Base-by-base conservation (phyloP, 2,113 vertebrate species). In the Brachyistius frenatus region DNA sequence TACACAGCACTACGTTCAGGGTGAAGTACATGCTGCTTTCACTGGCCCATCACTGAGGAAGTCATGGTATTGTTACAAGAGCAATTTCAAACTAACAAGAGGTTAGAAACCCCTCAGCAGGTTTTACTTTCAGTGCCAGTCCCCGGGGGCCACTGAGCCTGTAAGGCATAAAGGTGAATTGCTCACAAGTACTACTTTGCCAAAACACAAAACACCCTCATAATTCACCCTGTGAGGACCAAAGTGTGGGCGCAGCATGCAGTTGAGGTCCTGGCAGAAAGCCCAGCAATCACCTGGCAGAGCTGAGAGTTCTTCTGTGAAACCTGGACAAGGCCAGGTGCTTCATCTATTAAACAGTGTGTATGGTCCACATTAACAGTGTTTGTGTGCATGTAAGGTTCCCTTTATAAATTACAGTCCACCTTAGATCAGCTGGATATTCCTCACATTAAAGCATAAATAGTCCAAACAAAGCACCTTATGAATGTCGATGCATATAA, bases 191-290 rank as follows among this genome's bases (percentile, higher is more conserved):
- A 32, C 32, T n/a, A 35, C 54, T 75, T 63, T 60, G 65, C 64
- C 66, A 70, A 73, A 65, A 58, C 60, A 77, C 54, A 87, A 74
- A 83, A 68, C 76, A 37, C 37, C 63, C 54, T 74, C 81, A 75
- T 83, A 83, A 85, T 52, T 87, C 81, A 87, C 35, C 30, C n/a
- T 13, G 67, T 15, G n/a, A 58, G 65, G 66, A 70, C 35, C 36
- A 66, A 58, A 50, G 66, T 54, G 66, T 55, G 3, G 58, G 36
- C 23, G 3, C 66, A 79, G 78, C 86, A 54, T 15, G 49, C 8
- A 47, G 32, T 41, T n/a, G 13, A 1, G 69, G 44, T 46, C 39
- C 65, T 75, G 73, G 77, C 73, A 16, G 2, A 1, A n/a, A 67
- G 70, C 68, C 80, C 64, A 10, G 79, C 67, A 67, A 72, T 65